Base-by-base conservation (phyloP, 2,888 invertebrate species). In the Megamerina dolium region DNA sequence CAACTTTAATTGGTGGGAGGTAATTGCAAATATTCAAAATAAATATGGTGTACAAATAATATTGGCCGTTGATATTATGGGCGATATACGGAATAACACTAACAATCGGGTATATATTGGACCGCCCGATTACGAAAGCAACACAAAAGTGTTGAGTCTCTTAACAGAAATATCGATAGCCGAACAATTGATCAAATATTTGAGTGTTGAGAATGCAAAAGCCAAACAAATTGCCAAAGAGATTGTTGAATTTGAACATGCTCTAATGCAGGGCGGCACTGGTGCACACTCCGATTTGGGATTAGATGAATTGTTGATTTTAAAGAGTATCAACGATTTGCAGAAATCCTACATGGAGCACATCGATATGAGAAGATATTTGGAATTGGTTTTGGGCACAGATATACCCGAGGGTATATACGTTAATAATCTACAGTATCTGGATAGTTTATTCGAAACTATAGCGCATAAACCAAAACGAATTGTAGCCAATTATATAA, bases 1-100 rank as follows among this genome's bases (percentile, higher is more conserved):
- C 2, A 37, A 49, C 10, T 68, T 66, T 21, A 54, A 45, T 36
- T 68, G 67, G 70, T 60, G 67, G 59, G 53, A 52, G 10, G 50
- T 50, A 1, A 41, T 60, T 8, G 67, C 61, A 0, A 44, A 49
- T 14, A 58, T 68, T 9, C 58, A 62, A 26, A 46, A 53, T n/a
- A 57, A 58, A 29, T 68, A 58, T 45, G 60, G 58, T 17, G 57
- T 51, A 37, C 47, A 56, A 13, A 59, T 63, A 3, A 52, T 68
- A 6, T 26, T 68, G 8, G 55, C 56, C 0, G 51, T 68, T 5
- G 51, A 61, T 4, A 46, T 66, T 1, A 57, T 61, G 48, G 39
- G 45, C 2, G 64, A 68, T 37, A 30, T 60, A 0, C 51, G 50
- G 3, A 58, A 61, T 21, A 54, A 51, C 9, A 55, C 57, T 2